Evolutionary conservation across 2,888 invertebrate species (phyloP), one percentile per base, ranked within the genome.

Genomic region (Drosophila subquinaria): DNA sequence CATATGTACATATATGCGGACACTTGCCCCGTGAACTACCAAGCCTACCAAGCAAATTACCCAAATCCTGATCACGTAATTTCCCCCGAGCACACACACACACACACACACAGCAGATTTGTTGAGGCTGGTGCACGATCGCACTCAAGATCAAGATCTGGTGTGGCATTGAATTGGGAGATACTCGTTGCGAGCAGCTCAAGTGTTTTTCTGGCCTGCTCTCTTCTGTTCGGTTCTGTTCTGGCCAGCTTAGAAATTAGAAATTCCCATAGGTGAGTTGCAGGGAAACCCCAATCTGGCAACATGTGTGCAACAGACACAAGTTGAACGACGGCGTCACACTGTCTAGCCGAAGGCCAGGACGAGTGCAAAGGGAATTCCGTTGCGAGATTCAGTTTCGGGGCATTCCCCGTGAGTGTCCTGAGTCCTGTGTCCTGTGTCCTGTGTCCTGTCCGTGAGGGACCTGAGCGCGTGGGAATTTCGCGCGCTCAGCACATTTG

Each of bases 261-360:
- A 88, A 91, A 85, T 83, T 83, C 76, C 90, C 83, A 73, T 76
- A 78, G 78, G 68, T 82, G 81, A 57, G 67, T 55, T 45, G 57
- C 64, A 80, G 85, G 87, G 71, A 87, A 87, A 79, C 75, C 76
- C 86, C 88, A 76, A 73, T 35, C 63, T 53, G 60, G 59, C 60
- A 79, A 90, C 90, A 90, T 90, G 90, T 89, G 89, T 86, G 85
- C 89, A 79, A 15, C 89, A 90, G 88, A 89, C 82, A 30, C 30
- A 30, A 27, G 23, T 11, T 3, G 23, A 35, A 17, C 17, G 35
- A 47, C 60, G 63, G 53, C 69, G 61, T 63, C 65, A 62, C 68
- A 76, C 76, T 76, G 76, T 76, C 70, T 69, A 69, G 57, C 5
- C 56, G 71, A 66, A 69, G 62, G 73, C 55, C 50, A 17, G 47